Percentiles rank a stretch among this genome's conserved stretches.
Conservation (phyloP, 2,797 vertebrate genomes). For the Enteromius mattozi region DNA sequence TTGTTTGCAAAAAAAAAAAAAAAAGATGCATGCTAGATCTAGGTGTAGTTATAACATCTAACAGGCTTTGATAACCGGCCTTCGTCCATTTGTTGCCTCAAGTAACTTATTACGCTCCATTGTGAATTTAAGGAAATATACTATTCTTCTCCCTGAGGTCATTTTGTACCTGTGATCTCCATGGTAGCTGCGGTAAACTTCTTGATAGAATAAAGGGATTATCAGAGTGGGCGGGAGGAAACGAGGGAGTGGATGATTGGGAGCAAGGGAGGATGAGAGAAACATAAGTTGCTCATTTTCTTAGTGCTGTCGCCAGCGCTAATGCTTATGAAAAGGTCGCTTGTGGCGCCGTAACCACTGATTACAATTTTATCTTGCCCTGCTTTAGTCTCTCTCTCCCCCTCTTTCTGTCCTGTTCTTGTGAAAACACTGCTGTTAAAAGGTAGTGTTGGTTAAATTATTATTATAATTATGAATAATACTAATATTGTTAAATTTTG, state of each 20-base stretch:
- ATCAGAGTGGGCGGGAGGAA: conserved; percentile 10
- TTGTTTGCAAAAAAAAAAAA: neutral
- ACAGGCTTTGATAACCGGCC: neutral
- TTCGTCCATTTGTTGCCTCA: neutral
- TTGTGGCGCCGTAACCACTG: neutral
- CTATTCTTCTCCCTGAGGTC: neutral
- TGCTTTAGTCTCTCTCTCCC: neutral
- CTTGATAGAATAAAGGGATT: neutral
- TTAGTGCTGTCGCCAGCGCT: neutral
- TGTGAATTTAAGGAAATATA: neutral
- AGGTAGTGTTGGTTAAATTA: too few species aligned
- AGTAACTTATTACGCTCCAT: neutral
- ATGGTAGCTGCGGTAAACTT: neutral
- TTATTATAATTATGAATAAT: neutral
- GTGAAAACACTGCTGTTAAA: neutral
- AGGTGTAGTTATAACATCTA: neutral
- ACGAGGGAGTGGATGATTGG: neutral
- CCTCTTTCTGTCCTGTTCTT: neutral
- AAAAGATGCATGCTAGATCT: neutral
- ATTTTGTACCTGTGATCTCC: neutral
- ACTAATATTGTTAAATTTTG: neutral
- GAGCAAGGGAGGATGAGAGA: conserved; percentile 22
- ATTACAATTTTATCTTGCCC: neutral
- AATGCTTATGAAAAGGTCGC: conserved; percentile 1
- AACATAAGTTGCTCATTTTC: conserved; percentile 18